These are phyloP conservation scores for Aphis gossypii DNA, from an alignment of 1,140 invertebrate species.

Conservation along the genomic window DNA sequence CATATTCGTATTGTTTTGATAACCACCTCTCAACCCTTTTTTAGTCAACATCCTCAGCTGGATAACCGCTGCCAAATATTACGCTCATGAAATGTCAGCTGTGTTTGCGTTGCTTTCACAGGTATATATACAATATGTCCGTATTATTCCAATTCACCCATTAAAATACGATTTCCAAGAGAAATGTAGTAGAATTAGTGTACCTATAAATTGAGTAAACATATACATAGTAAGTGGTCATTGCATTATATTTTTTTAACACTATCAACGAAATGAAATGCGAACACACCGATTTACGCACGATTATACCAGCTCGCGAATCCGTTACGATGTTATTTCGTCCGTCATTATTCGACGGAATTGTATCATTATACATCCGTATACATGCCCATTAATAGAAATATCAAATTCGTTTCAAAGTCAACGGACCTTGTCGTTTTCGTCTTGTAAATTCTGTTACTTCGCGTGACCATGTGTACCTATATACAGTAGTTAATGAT, in stretches of 20 bases:
- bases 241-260: neutral
- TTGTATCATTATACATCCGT: neutral
- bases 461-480: neutral
- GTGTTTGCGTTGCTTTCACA: neutral
- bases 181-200: constrained; percentile 36
- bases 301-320: constrained; percentile 9
- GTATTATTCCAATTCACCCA: neutral
- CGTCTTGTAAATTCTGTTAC: neutral
- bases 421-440: constrained; percentile 38
- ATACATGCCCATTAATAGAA: neutral
- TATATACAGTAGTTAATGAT: neutral
- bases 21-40: neutral
- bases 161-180: constrained; percentile 31
- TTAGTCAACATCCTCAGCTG: neutral
- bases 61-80: neutral
- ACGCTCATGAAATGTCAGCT: neutral
- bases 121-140: neutral
- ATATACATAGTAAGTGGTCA: neutral
- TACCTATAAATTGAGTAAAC: neutral
- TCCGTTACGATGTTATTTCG: constrained; percentile 31
- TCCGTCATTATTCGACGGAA: neutral
- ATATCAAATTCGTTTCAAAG: constrained; percentile 26
- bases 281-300: neutral
- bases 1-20: neutral
- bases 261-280: neutral